phyloP scores from a whole-genome alignment of 2,888 invertebrate genomes.

The Pecten maximus region DNA sequence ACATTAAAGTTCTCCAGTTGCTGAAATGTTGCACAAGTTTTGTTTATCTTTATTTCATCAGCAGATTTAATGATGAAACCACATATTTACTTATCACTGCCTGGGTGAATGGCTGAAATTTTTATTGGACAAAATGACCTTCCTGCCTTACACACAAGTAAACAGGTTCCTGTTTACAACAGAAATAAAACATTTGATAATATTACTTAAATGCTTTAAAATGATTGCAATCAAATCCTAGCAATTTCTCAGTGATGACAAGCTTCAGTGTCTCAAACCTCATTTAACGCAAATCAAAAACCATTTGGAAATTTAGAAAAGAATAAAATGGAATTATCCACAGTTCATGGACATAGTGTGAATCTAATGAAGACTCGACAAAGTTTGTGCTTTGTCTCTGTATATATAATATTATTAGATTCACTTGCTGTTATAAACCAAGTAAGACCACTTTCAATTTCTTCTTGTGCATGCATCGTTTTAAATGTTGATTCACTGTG shows the following conservation, averaged over 20 bases:
- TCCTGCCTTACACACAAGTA: neutral
- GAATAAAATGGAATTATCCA: neutral
- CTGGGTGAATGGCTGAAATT: neutral
- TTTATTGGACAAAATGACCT: neutral
- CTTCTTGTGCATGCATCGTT: no score
- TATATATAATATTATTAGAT: no score
- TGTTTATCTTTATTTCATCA: neutral
- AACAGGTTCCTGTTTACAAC: neutral
- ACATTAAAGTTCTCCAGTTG: neutral
- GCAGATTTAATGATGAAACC: neutral
- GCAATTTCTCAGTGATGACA: neutral
- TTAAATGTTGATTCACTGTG: no score
- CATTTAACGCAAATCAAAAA: neutral
- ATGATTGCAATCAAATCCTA: neutral
- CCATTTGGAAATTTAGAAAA: neutral
- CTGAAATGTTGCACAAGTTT: slow-evolving; percentile 20
- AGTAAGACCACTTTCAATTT: no score
- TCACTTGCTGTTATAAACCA: no score
- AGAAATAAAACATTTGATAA: neutral
- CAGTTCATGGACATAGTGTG: neutral
- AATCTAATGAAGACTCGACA: neutral
- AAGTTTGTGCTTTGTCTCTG: no score
- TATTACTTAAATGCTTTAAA: neutral
- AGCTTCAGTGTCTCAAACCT: neutral
- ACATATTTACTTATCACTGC: neutral